Base-by-base conservation (phyloP, 2,113 vertebrate genomes). In the Platysternon megacephalum region DNA sequence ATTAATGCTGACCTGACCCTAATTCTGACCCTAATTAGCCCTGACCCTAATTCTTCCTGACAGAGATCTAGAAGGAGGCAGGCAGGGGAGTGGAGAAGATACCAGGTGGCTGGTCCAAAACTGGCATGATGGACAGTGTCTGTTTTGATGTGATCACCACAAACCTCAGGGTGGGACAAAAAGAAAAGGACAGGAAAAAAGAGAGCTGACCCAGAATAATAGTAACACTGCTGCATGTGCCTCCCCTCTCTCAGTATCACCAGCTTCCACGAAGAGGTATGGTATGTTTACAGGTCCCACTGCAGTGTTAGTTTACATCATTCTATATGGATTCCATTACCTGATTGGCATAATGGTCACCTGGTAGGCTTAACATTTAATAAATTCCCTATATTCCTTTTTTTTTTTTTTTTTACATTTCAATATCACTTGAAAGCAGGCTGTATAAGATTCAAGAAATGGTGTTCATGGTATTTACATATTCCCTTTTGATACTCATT, bases 11-110 rank as follows among this genome's bases (percentile, higher is more conserved):
- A 87, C 81, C 55, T 90, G 79, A 95, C 56, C 80, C 10, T 85
- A 88, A 86, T 80, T 94, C 48, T 88, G 79, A 95, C 56, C 80
- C 10, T 85, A 88, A 86, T 80, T 94, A 87, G 79, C 29, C 81
- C 55, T 90, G 79, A 95, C 56, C 80, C 10, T 85, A 88, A 86
- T 80, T 94, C 48, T 88, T 95, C 85, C 28, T 65, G 46, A 87
- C 52, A 90, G 22, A 72, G 51, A n/a, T 11, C 42, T 35, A 82
- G 11, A 14, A 48, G 39, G n/a, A 94, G 35, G 9, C 78, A 65
- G 4, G 11, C 56, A 88, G 90, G 84, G 22, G 28, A 78, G 35
- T 53, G n/a, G 3, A 85, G 52, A 84, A 94, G 29, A 49, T 9
- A 85, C 0, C 3, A 55, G 8, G 21, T 85, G 42, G 74, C 28